Conservation (phyloP, 2,888 invertebrate species). For the Cheiracanthium punctorium region DNA sequence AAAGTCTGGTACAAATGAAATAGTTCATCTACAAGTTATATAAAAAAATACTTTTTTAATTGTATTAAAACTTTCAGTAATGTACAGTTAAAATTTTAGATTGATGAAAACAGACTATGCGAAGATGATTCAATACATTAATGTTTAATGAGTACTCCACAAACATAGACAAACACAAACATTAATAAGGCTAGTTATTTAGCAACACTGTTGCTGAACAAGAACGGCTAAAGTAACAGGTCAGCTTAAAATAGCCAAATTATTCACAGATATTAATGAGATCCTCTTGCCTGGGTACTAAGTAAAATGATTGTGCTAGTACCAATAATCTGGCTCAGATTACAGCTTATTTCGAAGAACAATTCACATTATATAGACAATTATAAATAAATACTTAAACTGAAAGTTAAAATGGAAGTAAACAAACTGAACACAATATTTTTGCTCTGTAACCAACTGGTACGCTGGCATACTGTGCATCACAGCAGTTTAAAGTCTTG, state of each 20-base stretch:
- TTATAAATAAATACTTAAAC: constrained; percentile 35
- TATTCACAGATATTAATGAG: background rate
- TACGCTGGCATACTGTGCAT: constrained; percentile 22
- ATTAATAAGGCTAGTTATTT: background rate
- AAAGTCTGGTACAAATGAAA: background rate
- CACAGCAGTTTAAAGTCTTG: constrained; percentile 41
- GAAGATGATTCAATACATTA: background rate
- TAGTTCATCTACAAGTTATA: background rate
- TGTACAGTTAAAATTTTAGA: background rate
- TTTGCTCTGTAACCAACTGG: constrained; percentile 9
- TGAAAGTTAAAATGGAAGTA: constrained; percentile 33
- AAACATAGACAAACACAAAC: background rate
- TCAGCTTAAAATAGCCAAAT: background rate
- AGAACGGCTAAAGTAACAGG: background rate
- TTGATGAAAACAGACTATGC: background rate
- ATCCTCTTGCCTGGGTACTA: constrained; percentile 8
- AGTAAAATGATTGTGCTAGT: constrained; percentile 15
- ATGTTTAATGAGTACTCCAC: background rate
- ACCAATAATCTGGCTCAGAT: constrained; percentile 1
- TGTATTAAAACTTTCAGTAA: background rate
- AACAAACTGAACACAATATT: constrained; percentile 39
- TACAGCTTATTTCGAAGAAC: background rate
- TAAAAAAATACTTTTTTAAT: constrained; percentile 11
- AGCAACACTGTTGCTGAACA: background rate
- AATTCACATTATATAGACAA: background rate